Base-by-base conservation (phyloP, 2,113 vertebrate species). In the Archilochus colubris region DNA sequence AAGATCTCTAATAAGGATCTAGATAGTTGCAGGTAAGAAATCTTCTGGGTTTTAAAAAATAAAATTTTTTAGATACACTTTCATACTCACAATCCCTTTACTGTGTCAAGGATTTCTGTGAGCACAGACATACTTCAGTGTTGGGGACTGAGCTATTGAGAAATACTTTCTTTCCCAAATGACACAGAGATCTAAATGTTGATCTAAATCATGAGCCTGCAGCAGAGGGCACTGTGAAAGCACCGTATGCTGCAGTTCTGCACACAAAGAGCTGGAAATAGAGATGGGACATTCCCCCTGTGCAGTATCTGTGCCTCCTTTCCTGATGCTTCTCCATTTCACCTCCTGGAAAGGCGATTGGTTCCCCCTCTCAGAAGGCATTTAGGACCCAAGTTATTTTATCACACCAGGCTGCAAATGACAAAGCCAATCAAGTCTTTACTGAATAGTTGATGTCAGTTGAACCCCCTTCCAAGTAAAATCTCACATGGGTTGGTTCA, bases 191-290 rank as follows among this genome's bases (percentile, higher is more conserved):
- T 77, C 33, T 33, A 33, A 33, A 33, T 33, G 33, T 33, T 3
- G 55, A 43, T 15, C 50, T 10, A 9, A 38, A 24, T 4, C 13
- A 21, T 1, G 12, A 88, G 46, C 22, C 74, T 3, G 16, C 89
- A 82, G 93, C 81, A 94, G 87, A 91, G 91, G 86, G 81, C 92
- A 88, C 89, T 77, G 31, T 25, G n/a, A 82, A 58, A 66, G 55
- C 74, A 25, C 19, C 23, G 3, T 7, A 61, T 25, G 69, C 83
- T 25, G 25, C 61, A 64, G n/a, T 17, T 53, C 40, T 19, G 44
- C 78, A 5, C 77, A 24, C 46, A 70, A 55, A 50, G 19, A 54
- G n/a, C 40, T 43, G 54, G 36, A 46, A 78, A 64, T 7, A n/a
- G 40, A 62, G 28, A n/a, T 15, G 16, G 9, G 33, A 31, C n/a